A percentile compares a stretch with the other conserved stretches of the same genome.
Evolutionary conservation across 2,113 vertebrate genomes (phyloP).

Genomic region (Rhagologus leucostigma): DNA sequence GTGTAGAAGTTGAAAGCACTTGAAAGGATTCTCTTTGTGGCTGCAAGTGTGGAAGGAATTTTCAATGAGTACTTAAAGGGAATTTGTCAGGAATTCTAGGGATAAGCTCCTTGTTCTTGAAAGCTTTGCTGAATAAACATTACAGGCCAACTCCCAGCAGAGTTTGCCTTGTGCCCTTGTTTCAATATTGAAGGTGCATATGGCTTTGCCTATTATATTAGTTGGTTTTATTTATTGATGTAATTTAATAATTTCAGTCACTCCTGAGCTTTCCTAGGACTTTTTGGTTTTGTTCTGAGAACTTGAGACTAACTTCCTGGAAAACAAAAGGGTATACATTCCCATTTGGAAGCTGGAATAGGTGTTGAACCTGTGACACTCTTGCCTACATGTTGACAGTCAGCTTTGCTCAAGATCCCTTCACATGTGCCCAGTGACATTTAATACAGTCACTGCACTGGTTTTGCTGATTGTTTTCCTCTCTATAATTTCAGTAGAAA

Average conservation of each 20-base stretch:
- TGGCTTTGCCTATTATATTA: neutral
- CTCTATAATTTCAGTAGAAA: neutral
- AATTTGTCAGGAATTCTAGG: constrained; percentile 27
- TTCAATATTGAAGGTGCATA: neutral
- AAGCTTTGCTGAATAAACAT: neutral
- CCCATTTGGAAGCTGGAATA: neutral
- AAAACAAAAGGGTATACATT: fast-evolving
- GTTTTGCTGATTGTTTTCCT: neutral
- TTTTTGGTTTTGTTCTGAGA: neutral
- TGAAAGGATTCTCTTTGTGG: neutral
- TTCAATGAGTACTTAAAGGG: neutral
- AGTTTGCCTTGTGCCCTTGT: neutral
- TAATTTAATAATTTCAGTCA: neutral
- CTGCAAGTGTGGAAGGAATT: constrained; percentile 4
- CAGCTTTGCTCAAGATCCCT: neutral
- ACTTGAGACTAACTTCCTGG: neutral
- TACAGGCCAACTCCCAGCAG: neutral
- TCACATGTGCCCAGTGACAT: neutral
- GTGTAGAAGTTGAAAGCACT: neutral
- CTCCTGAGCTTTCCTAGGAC: neutral
- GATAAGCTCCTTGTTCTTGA: neutral
- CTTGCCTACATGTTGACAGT: neutral
- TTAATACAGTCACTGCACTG: neutral
- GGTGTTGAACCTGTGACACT: neutral
- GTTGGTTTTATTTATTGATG: neutral